A percentile compares a stretch with the other conserved stretches of the same genome.
phyloP scores from a whole-genome alignment of 2,888 invertebrate genomes.

The Cataglyphis albicans region DNA sequence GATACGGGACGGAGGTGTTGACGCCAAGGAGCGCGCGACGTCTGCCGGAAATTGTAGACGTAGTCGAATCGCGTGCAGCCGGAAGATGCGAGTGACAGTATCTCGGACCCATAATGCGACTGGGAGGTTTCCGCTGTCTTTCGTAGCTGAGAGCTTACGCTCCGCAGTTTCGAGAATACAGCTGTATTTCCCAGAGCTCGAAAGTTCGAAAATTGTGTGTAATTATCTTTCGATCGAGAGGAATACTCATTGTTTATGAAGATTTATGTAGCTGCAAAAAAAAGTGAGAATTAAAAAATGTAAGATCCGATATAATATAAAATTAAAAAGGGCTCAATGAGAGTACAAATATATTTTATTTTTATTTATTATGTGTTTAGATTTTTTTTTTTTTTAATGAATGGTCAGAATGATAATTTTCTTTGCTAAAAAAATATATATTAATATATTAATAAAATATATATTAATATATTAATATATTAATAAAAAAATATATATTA shows the following conservation, averaged over 20 bases:
- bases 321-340: too few species aligned
- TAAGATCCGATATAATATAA: not conserved
- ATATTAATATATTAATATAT: not conserved
- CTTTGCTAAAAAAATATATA: not conserved
- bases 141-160: conserved; percentile 64
- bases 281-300: not conserved
- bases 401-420: not conserved
- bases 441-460: not conserved
- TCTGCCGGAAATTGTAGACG: conserved; percentile 81
- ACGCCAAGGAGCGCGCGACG: conserved; percentile 67
- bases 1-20: conserved; percentile 46
- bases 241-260: not conserved
- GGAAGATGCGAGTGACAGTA: conserved; percentile 82
- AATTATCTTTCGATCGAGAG: conserved; percentile 56
- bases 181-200: conserved; percentile 44
- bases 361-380: not conserved
- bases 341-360: not conserved
- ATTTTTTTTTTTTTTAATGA: not conserved
- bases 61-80: conserved; percentile 80
- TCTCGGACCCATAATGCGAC: conserved; percentile 73
- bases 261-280: not conserved
- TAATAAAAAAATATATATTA: not conserved
- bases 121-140: conserved; percentile 62
- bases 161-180: conserved; percentile 5
- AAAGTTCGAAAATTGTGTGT: conserved; percentile 65